phyloP scores from a whole-genome alignment of 2,797 vertebrate species.

The Coregonus sp. region DNA sequence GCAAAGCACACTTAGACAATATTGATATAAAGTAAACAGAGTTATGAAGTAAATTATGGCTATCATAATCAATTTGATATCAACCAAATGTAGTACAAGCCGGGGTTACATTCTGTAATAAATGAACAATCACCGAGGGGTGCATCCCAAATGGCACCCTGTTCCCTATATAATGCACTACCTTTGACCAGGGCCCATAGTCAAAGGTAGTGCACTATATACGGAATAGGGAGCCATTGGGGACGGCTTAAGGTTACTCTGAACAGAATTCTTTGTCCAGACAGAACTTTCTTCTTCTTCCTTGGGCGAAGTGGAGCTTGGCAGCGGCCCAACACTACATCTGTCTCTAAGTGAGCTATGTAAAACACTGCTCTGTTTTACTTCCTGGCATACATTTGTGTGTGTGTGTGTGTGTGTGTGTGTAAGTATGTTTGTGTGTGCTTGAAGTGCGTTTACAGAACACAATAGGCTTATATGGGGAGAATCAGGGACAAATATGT shows the following conservation, averaged over 20 bases:
- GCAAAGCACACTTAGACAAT: background rate
- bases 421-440: too few species aligned
- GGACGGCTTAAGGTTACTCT: too few species aligned
- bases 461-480: background rate
- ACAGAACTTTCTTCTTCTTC: too few species aligned
- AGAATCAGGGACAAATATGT: background rate
- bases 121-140: background rate
- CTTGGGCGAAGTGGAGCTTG: too few species aligned
- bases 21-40: background rate
- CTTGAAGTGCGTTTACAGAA: too few species aligned
- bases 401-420: too few species aligned
- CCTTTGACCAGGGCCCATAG: too few species aligned
- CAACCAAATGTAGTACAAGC: background rate
- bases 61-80: background rate
- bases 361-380: background rate
- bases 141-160: too few species aligned
- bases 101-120: background rate
- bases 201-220: too few species aligned
- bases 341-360: background rate
- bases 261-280: too few species aligned
- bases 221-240: background rate
- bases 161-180: too few species aligned
- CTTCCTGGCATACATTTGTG: background rate
- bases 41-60: background rate
- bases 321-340: too few species aligned